Evolutionary conservation across 2,797 vertebrate genomes (phyloP), one percentile per base, ranked within the genome.

Genomic region (Pelobates cultripes): DNA sequence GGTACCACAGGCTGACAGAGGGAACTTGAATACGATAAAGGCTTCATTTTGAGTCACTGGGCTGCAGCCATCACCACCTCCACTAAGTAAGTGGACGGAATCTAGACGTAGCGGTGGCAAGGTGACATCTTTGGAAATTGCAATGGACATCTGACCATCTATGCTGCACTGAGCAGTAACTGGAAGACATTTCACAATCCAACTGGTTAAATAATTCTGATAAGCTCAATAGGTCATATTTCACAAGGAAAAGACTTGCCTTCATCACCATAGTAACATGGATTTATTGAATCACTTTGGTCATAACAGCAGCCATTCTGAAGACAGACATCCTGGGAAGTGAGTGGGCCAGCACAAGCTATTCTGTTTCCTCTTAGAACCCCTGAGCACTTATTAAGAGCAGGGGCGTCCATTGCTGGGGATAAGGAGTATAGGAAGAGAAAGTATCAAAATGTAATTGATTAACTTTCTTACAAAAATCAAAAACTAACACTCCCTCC

Each of bases 1-100:
- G 17, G 85, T 84, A 17, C 85, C 82, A 2, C 85, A 86, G 0
- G 75, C 76, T 0, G 82, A 79, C 1, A 82, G n/a, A 0, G 85
- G 78, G 4, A 86, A 86, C 13, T 15, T 8, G 43, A 82, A 84
- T 1, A 84, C 3, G 2, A 66, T 5, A 2, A 84, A 86, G 0
- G 2, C 51, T 3, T 57, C 5, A 13, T 64, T 86, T 60, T 47
- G 28, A 42, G 61, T 0, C 3, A 44, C 55, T 1, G 85, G 68
- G 28, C 8, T 15, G 10, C 85, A 84, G 0, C 13, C 42, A 7
- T 57, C n/a, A 3, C 45, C 61, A 5, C n/a, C 12, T 4, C 10
- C 42, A 3, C 45, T 60, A 2, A 41, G n/a, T 14, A 82, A 61
- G 2, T 6, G 79, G 67, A 86, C 69, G 0, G 73, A 76, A 0